phyloP scores from a whole-genome alignment of 1,140 invertebrate species.

The Geopemphigus sp. region DNA sequence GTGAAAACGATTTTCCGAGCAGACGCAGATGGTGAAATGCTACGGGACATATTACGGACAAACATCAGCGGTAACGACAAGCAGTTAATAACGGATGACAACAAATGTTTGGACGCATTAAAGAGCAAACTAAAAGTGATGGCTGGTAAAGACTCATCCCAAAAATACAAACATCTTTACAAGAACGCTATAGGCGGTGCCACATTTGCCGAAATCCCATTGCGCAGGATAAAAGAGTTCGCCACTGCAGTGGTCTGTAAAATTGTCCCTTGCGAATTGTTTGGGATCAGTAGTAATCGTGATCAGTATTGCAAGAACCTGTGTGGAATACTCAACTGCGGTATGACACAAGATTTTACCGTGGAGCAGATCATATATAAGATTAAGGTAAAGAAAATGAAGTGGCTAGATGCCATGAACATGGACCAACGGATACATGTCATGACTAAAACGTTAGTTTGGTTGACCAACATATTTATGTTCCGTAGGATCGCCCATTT shows the following conservation, averaged over 20 bases:
- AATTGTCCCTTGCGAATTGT: not conserved
- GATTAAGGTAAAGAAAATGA: not conserved
- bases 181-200: not conserved
- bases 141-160: not conserved
- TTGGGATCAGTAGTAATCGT: not conserved
- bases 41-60: not conserved
- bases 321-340: conserved; percentile 2
- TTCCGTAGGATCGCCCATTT: not conserved
- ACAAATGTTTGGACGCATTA: not conserved
- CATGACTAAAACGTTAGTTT: not conserved
- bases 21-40: not conserved
- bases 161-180: not conserved
- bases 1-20: not conserved
- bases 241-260: not conserved
- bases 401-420: not conserved
- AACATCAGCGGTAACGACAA: too few relatives aligned
- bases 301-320: conserved; percentile 14
- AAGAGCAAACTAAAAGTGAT: not conserved
- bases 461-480: conserved; percentile 21
- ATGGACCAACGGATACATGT: not conserved
- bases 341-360: not conserved
- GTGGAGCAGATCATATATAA: conserved; percentile 12
- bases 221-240: not conserved
- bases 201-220: not conserved
- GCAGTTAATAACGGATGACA: not conserved